Conservation (phyloP, 1,140 invertebrate genomes). For the Rhagoletis zephyria region DNA sequence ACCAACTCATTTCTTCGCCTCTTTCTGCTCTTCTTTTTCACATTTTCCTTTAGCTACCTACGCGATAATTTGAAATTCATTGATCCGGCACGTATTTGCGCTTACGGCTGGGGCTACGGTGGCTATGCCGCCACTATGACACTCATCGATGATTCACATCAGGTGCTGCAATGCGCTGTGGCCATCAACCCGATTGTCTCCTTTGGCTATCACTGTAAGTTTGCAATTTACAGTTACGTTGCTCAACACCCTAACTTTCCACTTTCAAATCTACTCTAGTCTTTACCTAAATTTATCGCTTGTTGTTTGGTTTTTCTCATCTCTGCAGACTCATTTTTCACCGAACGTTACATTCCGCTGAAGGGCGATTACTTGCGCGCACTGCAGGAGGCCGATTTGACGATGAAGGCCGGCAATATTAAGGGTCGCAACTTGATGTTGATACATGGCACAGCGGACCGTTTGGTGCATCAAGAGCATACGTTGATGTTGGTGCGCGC, state of each 20-base stretch:
- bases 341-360: constrained; percentile 85
- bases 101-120: constrained; percentile 82
- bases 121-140: constrained; percentile 83
- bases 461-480: constrained; percentile 88
- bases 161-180: constrained; percentile 85
- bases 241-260: neutral
- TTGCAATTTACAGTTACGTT: constrained; percentile 4
- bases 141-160: constrained; percentile 80
- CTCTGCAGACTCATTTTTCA: constrained; percentile 84
- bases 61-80: constrained; percentile 83
- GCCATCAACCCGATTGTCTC: constrained; percentile 87
- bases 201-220: constrained; percentile 85
- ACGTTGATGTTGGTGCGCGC: constrained; percentile 85
- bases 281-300: neutral
- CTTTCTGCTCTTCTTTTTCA: neutral
- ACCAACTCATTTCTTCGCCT: neutral
- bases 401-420: constrained; percentile 80
- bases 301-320: neutral
- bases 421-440: constrained; percentile 78
- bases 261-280: neutral
- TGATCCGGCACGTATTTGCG: constrained; percentile 81
- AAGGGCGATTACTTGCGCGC: constrained; percentile 79
- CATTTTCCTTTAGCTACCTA: constrained; percentile 77
- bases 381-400: constrained; percentile 83
- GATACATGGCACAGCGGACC: constrained; percentile 86